Base-by-base conservation (phyloP, 1,140 invertebrate species). In the Aphelinus atriplicis region DNA sequence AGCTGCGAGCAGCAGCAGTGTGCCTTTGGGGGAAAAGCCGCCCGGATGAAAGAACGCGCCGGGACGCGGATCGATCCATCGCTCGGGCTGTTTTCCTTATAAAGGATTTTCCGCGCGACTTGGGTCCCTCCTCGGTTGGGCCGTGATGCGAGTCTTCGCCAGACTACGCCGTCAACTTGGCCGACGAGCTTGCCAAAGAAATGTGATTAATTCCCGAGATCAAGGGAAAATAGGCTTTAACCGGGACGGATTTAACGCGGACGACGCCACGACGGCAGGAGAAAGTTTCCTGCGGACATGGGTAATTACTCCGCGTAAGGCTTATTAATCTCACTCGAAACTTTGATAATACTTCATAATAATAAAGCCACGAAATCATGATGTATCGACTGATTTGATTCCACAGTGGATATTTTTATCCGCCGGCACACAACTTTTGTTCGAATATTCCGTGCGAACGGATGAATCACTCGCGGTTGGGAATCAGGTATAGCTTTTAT, bases 81-180 rank as follows among this genome's bases (percentile, higher is more conserved):
- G 63, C 42, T 2, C 55, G 43, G 10, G 55, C 45, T 71, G 47
- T 71, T 71, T 71, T 71, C 58, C 48, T 71, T 71, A 62, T 62
- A 62, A 62, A 71, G 68, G 48, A 71, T 62, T 71, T 71, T 71
- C 68, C 68, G 51, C 57, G 58, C 50, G 67, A 69, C 46, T 66
- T 66, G 2, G 43, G 43, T 53, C 42, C 60, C 64, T 53, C 7
- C 6, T 10, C 61, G 7, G 26, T 26, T 46, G 61, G 61, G 45
- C 61, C 47, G 60, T 43, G 60, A 46, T 10, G 60, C 26, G 26
- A 43, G 9, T n/a, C n/a, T 26, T 50, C 51, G 3, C 1, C 10
- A 7, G n/a, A 55, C 42, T 53, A 26, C 42, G n/a, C 7, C 56
- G 26, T 26, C 26, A 26, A 26, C 26, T 48, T 45, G 56, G 5